Evolutionary conservation across 35 echinoderm and acorn worm species (phyloP).

Genomic region (Lytechinus pictus): DNA sequence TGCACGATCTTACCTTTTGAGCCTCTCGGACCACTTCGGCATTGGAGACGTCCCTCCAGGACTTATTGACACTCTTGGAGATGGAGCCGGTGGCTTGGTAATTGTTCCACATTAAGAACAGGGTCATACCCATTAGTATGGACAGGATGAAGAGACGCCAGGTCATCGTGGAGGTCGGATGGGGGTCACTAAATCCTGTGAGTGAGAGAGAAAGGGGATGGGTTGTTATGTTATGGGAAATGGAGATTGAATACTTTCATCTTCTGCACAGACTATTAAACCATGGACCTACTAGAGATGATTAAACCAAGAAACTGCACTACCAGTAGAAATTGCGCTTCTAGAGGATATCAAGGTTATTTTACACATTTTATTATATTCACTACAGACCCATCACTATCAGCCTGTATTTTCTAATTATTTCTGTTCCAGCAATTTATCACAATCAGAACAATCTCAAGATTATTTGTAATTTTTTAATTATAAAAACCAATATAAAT

Average conservation of each 20-base stretch:
- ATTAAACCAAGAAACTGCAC: neutral
- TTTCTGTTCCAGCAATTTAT: no score
- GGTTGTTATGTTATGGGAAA: neutral
- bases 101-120: slow-evolving; percentile 34
- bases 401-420: no score
- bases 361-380: no score
- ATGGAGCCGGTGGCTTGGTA: slow-evolving; percentile 21
- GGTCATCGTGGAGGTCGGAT: neutral
- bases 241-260: neutral
- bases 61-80: slow-evolving; percentile 1
- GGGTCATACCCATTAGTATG: slow-evolving; percentile 8
- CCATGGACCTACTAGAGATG: neutral
- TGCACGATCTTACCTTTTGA: neutral
- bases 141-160: slow-evolving; percentile 15
- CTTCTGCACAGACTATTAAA: neutral
- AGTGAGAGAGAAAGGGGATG: neutral
- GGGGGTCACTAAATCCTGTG: neutral
- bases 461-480: no score
- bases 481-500: no score
- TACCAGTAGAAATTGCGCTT: neutral
- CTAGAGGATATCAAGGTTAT: neutral
- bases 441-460: no score
- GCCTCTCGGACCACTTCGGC: neutral
- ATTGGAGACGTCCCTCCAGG: neutral
- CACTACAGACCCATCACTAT: no score